These are phyloP conservation scores for Dendrocincla fuliginosa DNA, from an alignment of 2,797 vertebrate genomes.

Conservation along the genomic window DNA sequence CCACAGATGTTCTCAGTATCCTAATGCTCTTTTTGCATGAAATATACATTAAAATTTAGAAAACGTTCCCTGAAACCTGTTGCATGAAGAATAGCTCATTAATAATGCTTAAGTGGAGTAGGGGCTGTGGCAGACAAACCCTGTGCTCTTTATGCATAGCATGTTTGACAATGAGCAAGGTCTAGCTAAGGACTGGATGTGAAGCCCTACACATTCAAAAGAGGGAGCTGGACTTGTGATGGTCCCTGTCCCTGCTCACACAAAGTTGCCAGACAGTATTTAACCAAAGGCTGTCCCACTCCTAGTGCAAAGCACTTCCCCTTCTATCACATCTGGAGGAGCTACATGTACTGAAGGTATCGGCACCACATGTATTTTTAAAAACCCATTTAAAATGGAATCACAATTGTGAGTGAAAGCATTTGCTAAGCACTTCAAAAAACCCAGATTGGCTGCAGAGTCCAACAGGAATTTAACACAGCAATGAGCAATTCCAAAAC, in stretches of 20 bases:
- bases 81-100: not conserved
- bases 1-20: not conserved
- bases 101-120: not conserved
- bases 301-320: not conserved
- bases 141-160: not conserved
- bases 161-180: accelerated
- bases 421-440: not conserved
- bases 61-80: not conserved
- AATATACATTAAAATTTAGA: not conserved
- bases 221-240: accelerated
- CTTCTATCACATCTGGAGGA: not conserved
- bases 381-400: accelerated
- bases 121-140: not conserved
- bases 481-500: not conserved
- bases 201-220: not conserved
- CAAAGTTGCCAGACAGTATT: not conserved
- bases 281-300: not conserved
- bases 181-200: not conserved
- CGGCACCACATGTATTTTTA: not conserved
- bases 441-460: not conserved
- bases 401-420: not conserved
- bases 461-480: not conserved
- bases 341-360: not conserved
- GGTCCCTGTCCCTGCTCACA: not conserved
- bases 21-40: not conserved